phyloP scores from a whole-genome alignment of 1,140 invertebrate species.

The Calosoma granatense region DNA sequence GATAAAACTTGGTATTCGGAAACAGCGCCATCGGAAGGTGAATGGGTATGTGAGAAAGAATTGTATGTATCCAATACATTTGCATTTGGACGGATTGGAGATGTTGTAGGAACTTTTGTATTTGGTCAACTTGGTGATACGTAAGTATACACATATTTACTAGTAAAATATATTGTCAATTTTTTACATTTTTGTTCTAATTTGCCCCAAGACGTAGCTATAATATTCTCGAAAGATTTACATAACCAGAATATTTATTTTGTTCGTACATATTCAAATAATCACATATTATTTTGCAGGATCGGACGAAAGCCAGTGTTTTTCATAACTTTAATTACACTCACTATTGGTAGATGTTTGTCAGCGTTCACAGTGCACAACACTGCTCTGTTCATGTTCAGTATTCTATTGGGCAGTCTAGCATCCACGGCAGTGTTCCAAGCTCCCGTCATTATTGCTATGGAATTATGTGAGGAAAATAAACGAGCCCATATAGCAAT shows the following conservation, averaged over 20 bases:
- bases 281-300: constrained; percentile 32
- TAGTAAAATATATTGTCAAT: too few species aligned
- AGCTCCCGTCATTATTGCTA: constrained; percentile 39
- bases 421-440: constrained; percentile 39
- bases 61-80: constrained; percentile 40
- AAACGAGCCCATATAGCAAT: constrained; percentile 37
- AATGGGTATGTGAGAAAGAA: constrained; percentile 46
- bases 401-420: constrained; percentile 34
- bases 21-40: constrained; percentile 36
- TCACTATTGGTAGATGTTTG: constrained; percentile 33
- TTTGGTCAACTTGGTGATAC: constrained; percentile 43
- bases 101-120: constrained; percentile 40
- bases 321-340: constrained; percentile 35
- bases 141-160: too few species aligned
- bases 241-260: too few species aligned
- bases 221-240: too few species aligned
- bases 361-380: constrained; percentile 34
- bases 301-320: constrained; percentile 39
- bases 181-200: too few species aligned
- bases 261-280: too few species aligned
- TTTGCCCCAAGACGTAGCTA: too few species aligned
- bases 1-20: constrained; percentile 39
- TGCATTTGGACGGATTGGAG: constrained; percentile 38
- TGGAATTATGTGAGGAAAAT: constrained; percentile 33
- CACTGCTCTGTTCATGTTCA: constrained; percentile 36